phyloP scores from a whole-genome alignment of 2,888 invertebrate species.

The Diplazon laetatorius region DNA sequence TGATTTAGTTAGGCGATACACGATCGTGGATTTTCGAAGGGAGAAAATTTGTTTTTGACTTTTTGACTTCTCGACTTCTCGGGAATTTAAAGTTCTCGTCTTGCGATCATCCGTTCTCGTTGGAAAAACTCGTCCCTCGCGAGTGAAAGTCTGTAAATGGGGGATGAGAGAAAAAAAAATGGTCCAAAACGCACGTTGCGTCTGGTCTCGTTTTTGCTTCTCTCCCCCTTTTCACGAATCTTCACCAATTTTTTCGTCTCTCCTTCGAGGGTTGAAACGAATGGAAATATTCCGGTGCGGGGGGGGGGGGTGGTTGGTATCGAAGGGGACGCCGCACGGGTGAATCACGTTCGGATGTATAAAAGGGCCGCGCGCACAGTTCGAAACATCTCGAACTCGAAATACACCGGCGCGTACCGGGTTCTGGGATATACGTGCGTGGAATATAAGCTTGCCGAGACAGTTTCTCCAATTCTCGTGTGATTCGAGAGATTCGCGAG shows the following conservation, averaged over 20 bases:
- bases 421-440: slow-evolving; percentile 78
- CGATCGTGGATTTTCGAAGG: no score
- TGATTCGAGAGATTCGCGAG: slow-evolving; percentile 74
- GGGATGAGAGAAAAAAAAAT: slow-evolving; percentile 12
- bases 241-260: slow-evolving; percentile 22
- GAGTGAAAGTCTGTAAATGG: slow-evolving; percentile 7
- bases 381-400: slow-evolving; percentile 9
- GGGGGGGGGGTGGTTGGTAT: slow-evolving; percentile 5
- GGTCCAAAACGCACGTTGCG: slow-evolving; percentile 11
- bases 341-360: slow-evolving; percentile 23
- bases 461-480: slow-evolving; percentile 75
- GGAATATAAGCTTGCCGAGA: slow-evolving; percentile 74
- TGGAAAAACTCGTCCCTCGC: no score
- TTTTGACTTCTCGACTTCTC: no score
- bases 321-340: slow-evolving; percentile 40
- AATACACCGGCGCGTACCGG: slow-evolving; percentile 35
- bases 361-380: slow-evolving; percentile 26
- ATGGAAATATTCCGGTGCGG: slow-evolving; percentile 55
- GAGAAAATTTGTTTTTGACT: no score
- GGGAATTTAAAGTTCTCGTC: no score
- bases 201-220: background rate
- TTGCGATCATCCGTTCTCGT: no score
- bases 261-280: slow-evolving; percentile 40
- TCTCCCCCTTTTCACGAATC: no score
- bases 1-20: no score